Evolutionary conservation across 2,797 vertebrate species (phyloP).

Genomic region (Adelosebastes latens): DNA sequence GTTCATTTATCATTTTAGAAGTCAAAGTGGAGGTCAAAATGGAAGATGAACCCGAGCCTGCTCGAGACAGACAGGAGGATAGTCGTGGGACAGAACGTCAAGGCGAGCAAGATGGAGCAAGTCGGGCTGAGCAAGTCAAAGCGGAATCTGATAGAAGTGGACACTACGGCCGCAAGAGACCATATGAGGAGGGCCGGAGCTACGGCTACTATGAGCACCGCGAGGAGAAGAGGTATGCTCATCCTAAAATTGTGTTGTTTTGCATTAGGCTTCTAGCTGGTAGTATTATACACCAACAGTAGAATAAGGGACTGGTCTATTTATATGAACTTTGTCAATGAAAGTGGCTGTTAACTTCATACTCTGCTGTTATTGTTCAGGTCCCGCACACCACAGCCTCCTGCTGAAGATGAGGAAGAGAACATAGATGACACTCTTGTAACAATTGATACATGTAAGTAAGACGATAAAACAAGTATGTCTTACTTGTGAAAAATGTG

Average conservation of each 20-base stretch:
- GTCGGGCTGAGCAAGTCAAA: conserved; percentile 72
- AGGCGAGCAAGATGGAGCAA: background rate
- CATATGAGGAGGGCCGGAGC: conserved; percentile 86
- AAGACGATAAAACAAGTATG: background rate
- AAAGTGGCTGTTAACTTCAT: background rate
- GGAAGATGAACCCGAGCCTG: conserved; percentile 47
- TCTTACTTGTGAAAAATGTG: background rate
- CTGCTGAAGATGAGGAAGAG: conserved; percentile 94
- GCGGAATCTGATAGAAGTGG: conserved; percentile 68
- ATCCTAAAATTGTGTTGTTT: background rate
- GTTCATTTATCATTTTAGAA: conserved; percentile 51
- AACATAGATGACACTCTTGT: conserved; percentile 91
- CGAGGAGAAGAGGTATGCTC: conserved; percentile 89
- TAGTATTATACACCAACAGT: background rate
- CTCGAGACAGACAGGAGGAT: conserved; percentile 12
- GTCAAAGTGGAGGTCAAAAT: conserved; percentile 83
- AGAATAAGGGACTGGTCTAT: background rate
- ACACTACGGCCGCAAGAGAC: conserved; percentile 87
- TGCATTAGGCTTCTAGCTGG: background rate
- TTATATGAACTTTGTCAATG: background rate
- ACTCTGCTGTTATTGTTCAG: conserved; percentile 64
- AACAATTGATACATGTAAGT: conserved; percentile 94
- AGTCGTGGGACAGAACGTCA: background rate
- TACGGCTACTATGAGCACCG: conserved; percentile 91
- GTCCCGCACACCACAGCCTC: conserved; percentile 91